Base-by-base conservation (phyloP, 2,888 invertebrate genomes). In the Kuschelorhynchus macadamiae region DNA sequence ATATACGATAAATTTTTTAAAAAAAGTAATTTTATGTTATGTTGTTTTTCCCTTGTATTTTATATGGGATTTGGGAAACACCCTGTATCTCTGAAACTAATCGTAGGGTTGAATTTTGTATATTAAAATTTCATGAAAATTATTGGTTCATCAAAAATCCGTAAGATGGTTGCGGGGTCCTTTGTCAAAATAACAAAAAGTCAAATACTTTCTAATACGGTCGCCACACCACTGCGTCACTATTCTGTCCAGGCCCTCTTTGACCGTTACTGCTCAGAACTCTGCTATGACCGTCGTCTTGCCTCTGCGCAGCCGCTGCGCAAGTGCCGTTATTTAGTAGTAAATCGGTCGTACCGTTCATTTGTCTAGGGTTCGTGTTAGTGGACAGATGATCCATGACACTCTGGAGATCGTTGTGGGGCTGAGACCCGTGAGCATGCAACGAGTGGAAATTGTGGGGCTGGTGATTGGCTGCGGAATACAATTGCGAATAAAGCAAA, bases 401-500 rank as follows among this genome's bases (percentile, higher is more conserved):
- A 39, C 89, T 90, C 81, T 91, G 91, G 67, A 91, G 80, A 78
- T 91, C 91, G 63, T 90, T 91, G 71, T 91, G 82, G 57, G 79
- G 73, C 17, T 82, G 82, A 67, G 90, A 86, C 9, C 89, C 87
- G 80, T 91, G 91, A 57, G 90, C 83, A 1, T 88, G 87, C 79
- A 91, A 89, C 49, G 91, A 84, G 78, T 91, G 91, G 78, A 90
- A 90, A 78, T 91, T 91, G 77, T 91, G 90, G 75, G 91, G 91
- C 16, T 88, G 87, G 79, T 91, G 91, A 78, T 91, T 92, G 41
- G 92, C 92, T 0, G 92, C 92, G 2, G 93, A 92, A 76, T 94
- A 94, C 16, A 94, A 83, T 79, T 94, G 94, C 5, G 94, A 94
- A 83, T 94, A 95, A 1, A 95, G 85, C 71, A 94, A 85, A 76